A percentile compares a stretch with the other conserved stretches of the same genome.
Conservation (phyloP, 2,797 vertebrate genomes). For the Sorex maritimensis region DNA sequence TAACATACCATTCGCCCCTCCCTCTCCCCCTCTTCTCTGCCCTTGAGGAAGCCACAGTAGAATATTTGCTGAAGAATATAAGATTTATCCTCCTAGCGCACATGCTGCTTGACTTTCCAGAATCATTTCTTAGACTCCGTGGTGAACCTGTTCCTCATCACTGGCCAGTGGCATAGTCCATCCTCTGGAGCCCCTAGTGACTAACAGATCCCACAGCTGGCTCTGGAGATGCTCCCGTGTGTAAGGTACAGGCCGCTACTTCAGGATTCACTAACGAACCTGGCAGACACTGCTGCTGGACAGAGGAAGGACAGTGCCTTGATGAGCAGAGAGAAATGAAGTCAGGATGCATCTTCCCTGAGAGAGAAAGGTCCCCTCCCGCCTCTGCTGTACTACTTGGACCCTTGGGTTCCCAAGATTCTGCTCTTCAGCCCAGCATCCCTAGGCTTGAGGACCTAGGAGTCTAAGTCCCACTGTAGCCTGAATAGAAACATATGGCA, state of each 20-base stretch:
- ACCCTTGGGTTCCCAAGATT: neutral
- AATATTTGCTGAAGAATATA: conserved; percentile 7
- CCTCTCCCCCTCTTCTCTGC: neutral
- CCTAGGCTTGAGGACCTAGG: neutral
- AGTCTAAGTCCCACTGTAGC: neutral
- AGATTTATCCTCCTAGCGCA: neutral
- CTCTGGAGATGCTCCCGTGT: neutral
- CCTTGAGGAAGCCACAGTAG: neutral
- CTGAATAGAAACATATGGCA: neutral
- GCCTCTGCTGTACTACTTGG: neutral
- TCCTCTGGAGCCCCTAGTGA: neutral
- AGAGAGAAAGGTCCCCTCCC: too few species aligned
- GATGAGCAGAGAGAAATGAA: rapidly evolving
- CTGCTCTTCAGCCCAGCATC: neutral
- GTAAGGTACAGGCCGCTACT: neutral
- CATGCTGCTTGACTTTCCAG: neutral
- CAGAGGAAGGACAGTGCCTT: neutral
- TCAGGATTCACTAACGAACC: conserved; percentile 7
- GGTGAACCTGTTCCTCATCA: neutral
- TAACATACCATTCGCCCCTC: rapidly evolving
- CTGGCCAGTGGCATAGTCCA: neutral
- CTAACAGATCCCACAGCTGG: neutral
- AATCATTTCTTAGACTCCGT: neutral
- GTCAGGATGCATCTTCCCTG: neutral
- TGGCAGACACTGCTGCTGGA: neutral